A percentile compares a stretch with the other conserved stretches of the same genome.
These are phyloP conservation scores for Drosophila fungiperda DNA, from an alignment of 2,888 invertebrate species.

Conservation along the genomic window DNA sequence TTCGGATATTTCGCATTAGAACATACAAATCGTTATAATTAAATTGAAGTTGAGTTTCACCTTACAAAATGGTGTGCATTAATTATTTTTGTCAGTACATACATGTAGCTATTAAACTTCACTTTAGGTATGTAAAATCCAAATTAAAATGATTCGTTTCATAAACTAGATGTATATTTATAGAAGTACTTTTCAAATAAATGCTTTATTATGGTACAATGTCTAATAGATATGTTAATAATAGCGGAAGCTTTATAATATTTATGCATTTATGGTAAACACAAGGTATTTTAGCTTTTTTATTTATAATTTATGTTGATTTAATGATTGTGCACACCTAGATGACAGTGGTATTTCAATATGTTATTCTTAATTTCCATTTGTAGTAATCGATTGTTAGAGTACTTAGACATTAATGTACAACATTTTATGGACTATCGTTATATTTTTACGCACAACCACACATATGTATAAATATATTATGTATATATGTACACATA, in stretches of 20 bases:
- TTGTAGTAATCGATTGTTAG: conserved; percentile 25
- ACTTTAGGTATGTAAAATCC: background rate
- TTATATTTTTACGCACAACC: conserved; percentile 62
- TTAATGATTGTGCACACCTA: conserved; percentile 11
- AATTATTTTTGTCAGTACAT: background rate
- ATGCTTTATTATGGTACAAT: conserved; percentile 25
- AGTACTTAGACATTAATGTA: conserved; percentile 42
- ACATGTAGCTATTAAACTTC: conserved; percentile 1
- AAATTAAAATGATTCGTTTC: conserved; percentile 4
- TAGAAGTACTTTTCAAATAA: conserved; percentile 18
- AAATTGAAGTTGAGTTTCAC: background rate
- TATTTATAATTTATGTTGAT: conserved; percentile 2
- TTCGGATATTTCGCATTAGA: background rate
- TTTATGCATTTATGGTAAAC: conserved; percentile 14
- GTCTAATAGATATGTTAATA: conserved; percentile 51
- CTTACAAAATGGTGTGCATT: conserved; percentile 6
- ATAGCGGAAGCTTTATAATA: conserved; percentile 39
- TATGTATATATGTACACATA: conserved; percentile 12
- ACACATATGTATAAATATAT: conserved; percentile 37
- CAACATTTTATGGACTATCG: conserved; percentile 42
- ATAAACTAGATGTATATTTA: conserved; percentile 11
- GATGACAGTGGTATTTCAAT: conserved; percentile 9
- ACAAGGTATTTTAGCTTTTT: conserved; percentile 10
- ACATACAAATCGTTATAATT: conserved; percentile 14
- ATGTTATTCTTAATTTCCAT: conserved; percentile 4